These are phyloP conservation scores for Callocephalon fimbriatum DNA, from an alignment of 2,113 vertebrate genomes.

Conservation along the genomic window DNA sequence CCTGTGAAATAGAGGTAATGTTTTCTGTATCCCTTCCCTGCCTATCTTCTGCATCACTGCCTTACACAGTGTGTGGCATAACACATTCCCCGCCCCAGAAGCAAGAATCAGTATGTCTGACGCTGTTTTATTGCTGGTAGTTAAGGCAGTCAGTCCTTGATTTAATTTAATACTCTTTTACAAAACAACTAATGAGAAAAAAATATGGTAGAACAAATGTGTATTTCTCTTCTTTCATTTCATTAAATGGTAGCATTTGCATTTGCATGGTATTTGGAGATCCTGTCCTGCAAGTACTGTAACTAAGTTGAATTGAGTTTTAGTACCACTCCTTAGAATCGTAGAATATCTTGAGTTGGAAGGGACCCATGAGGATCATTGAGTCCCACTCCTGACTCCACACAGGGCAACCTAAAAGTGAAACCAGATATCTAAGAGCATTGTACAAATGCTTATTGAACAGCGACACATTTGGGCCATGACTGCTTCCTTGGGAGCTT, in stretches of 20 bases:
- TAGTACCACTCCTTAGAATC: background rate
- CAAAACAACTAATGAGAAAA: background rate
- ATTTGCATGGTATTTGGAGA: background rate
- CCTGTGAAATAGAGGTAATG: background rate
- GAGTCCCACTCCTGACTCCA: background rate
- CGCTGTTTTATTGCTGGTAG: background rate
- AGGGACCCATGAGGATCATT: fast-evolving
- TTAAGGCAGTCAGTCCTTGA: background rate
- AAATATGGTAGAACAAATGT: background rate
- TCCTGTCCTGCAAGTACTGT: background rate
- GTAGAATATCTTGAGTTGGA: background rate
- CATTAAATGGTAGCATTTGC: background rate
- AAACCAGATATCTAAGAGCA: fast-evolving
- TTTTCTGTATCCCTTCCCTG: background rate
- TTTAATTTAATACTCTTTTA: background rate
- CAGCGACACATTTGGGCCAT: background rate
- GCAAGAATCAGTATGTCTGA: background rate
- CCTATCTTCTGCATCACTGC: background rate
- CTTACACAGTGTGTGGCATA: background rate
- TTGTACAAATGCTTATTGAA: background rate
- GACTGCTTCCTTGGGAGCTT: background rate
- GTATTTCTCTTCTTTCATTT: background rate
- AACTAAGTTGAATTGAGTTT: background rate
- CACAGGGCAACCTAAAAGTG: background rate
- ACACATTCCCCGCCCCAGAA: background rate